phyloP scores from a whole-genome alignment of 1,140 invertebrate genomes.

The Drosophila nannoptera region DNA sequence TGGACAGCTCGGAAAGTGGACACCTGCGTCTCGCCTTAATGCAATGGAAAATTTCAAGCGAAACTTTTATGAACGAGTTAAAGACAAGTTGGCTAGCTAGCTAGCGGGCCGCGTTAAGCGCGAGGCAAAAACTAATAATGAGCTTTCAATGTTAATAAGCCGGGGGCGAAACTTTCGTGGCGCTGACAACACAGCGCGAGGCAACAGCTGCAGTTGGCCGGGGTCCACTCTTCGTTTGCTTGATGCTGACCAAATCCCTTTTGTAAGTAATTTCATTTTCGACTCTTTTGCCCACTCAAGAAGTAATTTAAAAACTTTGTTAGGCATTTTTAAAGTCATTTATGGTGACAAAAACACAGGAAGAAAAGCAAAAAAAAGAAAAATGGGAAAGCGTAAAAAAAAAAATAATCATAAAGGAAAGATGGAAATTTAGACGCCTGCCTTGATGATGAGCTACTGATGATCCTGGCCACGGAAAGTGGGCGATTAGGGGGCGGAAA shows the following conservation, averaged over 20 bases:
- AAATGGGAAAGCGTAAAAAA: slow-evolving; percentile 18
- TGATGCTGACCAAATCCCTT: slow-evolving; percentile 51
- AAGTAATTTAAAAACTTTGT: slow-evolving; percentile 76
- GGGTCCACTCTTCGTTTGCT: not conserved
- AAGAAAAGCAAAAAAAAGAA: slow-evolving; percentile 9
- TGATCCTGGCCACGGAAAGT: slow-evolving; percentile 36
- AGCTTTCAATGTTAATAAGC: slow-evolving; percentile 77
- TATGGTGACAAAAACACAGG: slow-evolving; percentile 33
- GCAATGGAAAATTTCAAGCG: slow-evolving; percentile 62
- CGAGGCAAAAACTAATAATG: slow-evolving; percentile 70
- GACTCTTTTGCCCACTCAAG: slow-evolving; percentile 53
- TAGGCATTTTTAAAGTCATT: slow-evolving; percentile 76
- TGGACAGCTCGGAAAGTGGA: slow-evolving; percentile 49
- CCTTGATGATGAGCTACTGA: slow-evolving; percentile 75
- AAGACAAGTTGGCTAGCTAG: slow-evolving; percentile 28
- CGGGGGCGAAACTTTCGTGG: slow-evolving; percentile 27
- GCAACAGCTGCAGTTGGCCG: slow-evolving; percentile 62
- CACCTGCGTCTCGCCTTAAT: slow-evolving; percentile 69
- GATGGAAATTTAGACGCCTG: slow-evolving; percentile 54
- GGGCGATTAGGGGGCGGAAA: not conserved
- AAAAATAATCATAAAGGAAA: slow-evolving; percentile 6
- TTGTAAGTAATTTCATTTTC: slow-evolving; percentile 73
- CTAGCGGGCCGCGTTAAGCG: slow-evolving; percentile 12
- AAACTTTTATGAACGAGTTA: slow-evolving; percentile 73
- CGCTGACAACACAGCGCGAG: slow-evolving; percentile 14